phyloP scores from a whole-genome alignment of 2,797 vertebrate genomes.

The Phoebastria nigripes region DNA sequence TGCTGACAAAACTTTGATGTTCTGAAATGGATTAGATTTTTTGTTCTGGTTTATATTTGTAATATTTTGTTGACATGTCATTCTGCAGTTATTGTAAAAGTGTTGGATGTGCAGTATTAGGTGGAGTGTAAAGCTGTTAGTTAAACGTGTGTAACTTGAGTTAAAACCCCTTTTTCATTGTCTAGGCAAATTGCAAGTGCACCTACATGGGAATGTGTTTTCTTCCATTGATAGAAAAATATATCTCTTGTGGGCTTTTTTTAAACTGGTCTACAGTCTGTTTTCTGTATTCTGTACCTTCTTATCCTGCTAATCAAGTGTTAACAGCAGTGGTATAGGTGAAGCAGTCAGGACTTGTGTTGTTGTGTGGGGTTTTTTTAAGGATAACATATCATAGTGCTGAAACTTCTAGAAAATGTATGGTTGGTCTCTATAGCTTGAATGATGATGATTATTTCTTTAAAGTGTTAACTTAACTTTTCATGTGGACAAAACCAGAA shows the following conservation, averaged over 20 bases:
- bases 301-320: not conserved
- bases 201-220: not conserved
- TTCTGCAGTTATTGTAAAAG: not conserved
- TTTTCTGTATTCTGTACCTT: not conserved
- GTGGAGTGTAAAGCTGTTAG: not conserved
- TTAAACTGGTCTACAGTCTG: not conserved
- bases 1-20: not conserved
- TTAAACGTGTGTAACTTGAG: not conserved
- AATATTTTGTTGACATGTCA: not conserved
- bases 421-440: not conserved
- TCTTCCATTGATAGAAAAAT: not conserved
- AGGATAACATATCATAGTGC: accelerated
- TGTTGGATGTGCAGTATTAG: not conserved
- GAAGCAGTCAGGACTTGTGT: not conserved
- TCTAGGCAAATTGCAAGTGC: not conserved
- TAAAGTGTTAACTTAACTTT: not conserved
- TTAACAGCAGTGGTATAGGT: not conserved
- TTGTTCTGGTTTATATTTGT: not conserved
- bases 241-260: not conserved
- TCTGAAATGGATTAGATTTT: not conserved
- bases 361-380: not conserved
- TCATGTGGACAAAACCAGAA: not conserved
- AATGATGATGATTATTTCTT: not conserved
- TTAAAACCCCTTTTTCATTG: not conserved
- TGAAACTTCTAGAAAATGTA: not conserved